Base-by-base conservation (phyloP, 2,797 vertebrate genomes). In the Rousettus madagascariensis region DNA sequence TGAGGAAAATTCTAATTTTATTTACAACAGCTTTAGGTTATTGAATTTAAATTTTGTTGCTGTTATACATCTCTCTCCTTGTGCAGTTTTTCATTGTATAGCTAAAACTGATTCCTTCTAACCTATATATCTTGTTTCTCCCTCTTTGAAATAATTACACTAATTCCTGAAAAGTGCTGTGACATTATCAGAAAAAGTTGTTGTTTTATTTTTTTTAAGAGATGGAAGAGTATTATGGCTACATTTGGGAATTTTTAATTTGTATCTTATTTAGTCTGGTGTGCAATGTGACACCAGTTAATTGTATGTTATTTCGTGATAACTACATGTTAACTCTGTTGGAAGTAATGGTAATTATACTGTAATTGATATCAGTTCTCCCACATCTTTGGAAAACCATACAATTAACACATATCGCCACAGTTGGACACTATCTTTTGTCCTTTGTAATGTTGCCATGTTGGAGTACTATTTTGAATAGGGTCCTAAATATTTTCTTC, bases 261-360 rank as follows among this genome's bases (percentile, higher is more conserved):
- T 97, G 97, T 97, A 91, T 97, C 95, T 97, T 96, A 98, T 96
- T 97, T 97, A 97, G 97, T 94, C 95, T 97, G 84, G 95, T 96
- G 86, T 96, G 86, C 96, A 97, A 79, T 95, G 96, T 97, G 97
- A 98, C 97, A 97, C 97, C 91, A 97, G 94, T 97, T 98, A 97
- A 98, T 98, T 97, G 97, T 96, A 97, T 36, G 95, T 96, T 97
- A 96, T 95, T 97, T 97, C 90, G 92, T 94, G 82, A 97, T 97
- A 98, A 95, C 92, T 98, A 97, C 97, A 96, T 97, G 97, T 97
- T 98, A 98, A 98, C 97, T 97, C 97, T 97, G 97, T 97, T 97
- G 97, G 97, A 97, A 98, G 97, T 97, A 97, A 98, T 98, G 96
- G 97, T 97, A 98, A 98, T 97, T 98, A 97, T 95, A 96, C 95